Evolutionary conservation across 2,797 vertebrate genomes (phyloP).

Genomic region (Thalassophryne amazonica): DNA sequence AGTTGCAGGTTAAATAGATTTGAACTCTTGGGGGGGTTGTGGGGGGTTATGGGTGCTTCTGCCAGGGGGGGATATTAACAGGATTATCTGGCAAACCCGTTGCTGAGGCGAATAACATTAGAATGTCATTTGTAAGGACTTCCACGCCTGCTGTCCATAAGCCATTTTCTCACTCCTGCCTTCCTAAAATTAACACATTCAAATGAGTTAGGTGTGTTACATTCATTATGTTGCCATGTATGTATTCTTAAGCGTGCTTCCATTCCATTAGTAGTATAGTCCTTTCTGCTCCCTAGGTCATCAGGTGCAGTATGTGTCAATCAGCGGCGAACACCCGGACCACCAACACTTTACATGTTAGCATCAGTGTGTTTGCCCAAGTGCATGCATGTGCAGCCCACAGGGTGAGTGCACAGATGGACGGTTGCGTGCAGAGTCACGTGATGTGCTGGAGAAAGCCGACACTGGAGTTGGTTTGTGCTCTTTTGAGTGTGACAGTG

Average conservation of each 20-base stretch:
- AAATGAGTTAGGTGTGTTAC: background rate
- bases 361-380: slow-evolving; percentile 29
- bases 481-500: slow-evolving; percentile 44
- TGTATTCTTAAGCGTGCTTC: too few relatives aligned
- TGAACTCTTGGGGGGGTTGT: slow-evolving; percentile 38
- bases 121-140: slow-evolving; percentile 63
- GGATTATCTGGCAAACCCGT: slow-evolving; percentile 71
- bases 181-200: slow-evolving; percentile 38
- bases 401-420: background rate
- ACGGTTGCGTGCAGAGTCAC: slow-evolving; percentile 2
- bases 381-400: slow-evolving; percentile 36
- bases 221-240: slow-evolving; percentile 2
- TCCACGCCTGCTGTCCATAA: slow-evolving; percentile 38
- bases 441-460: slow-evolving; percentile 24
- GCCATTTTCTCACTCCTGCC: slow-evolving; percentile 19
- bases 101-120: slow-evolving; percentile 61
- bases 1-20: slow-evolving; percentile 67
- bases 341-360: slow-evolving; percentile 49
- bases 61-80: slow-evolving; percentile 62
- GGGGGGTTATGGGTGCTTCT: slow-evolving; percentile 54
- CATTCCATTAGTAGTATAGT: slow-evolving; percentile 47
- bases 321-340: slow-evolving; percentile 39
- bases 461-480: slow-evolving; percentile 31
- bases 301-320: slow-evolving; percentile 22
- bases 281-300: slow-evolving; percentile 38